phyloP scores from a whole-genome alignment of 2,113 vertebrate genomes.

The Emberiza fucata region DNA sequence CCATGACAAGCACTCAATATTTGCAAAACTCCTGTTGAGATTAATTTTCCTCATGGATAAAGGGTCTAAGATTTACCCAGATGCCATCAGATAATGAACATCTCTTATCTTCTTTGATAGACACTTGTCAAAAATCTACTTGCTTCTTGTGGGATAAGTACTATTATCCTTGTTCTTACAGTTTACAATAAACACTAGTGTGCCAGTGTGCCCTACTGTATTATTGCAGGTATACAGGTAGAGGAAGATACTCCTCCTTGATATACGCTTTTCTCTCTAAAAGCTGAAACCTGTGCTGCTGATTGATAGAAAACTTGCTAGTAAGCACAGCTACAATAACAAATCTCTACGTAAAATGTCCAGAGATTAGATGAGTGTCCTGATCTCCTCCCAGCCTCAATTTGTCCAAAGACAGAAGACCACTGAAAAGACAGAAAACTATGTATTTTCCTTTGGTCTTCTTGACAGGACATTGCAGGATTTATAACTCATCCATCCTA shows the following conservation, averaged over 20 bases:
- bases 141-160: not conserved
- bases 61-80: not conserved
- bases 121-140: not conserved
- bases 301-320: not conserved
- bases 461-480: not conserved
- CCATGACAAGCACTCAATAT: not conserved
- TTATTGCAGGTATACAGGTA: not conserved
- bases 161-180: not conserved
- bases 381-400: not conserved
- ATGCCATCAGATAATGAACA: not conserved
- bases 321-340: not conserved
- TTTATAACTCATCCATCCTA: not conserved
- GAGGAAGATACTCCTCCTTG: not conserved
- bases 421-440: not conserved
- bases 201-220: not conserved
- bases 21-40: not conserved
- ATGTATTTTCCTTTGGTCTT: not conserved
- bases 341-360: not conserved
- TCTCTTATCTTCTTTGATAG: not conserved
- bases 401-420: not conserved
- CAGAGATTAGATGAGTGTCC: not conserved
- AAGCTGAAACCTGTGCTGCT: not conserved
- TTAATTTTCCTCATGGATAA: not conserved
- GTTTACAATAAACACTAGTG: not conserved
- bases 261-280: not conserved